Percentiles rank a stretch among this genome's conserved stretches.
These are phyloP conservation scores for Karalla daura DNA, from an alignment of 2,797 vertebrate genomes.

Conservation along the genomic window DNA sequence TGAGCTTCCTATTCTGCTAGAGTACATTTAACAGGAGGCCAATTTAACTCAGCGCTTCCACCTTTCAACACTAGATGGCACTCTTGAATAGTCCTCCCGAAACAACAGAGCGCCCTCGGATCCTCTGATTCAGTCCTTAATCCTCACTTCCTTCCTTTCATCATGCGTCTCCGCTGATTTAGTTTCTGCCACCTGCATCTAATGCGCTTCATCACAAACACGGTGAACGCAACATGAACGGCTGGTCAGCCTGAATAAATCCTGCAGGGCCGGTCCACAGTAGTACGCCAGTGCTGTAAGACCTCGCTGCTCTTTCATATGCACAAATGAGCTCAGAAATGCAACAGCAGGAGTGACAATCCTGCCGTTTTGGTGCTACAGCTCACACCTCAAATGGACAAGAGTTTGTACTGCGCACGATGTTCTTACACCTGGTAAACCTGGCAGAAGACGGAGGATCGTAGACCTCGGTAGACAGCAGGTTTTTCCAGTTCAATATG, in stretches of 20 bases:
- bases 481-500: no score
- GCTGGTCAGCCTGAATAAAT: conserved; percentile 23
- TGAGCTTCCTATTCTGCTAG: conserved; percentile 18
- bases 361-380: no score
- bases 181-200: conserved; percentile 32
- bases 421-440: no score
- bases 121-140: conserved; percentile 15
- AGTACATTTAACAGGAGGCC: conserved; percentile 25
- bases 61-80: conserved; percentile 71
- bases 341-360: not conserved
- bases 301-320: not conserved
- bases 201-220: conserved; percentile 20
- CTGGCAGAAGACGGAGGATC: no score
- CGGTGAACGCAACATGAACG: conserved; percentile 5
- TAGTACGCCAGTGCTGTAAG: not conserved
- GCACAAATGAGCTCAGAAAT: not conserved
- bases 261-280: not conserved
- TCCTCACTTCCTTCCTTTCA: conserved; percentile 12
- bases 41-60: not conserved
- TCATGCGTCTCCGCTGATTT: conserved; percentile 21
- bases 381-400: not conserved
- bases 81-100: conserved; percentile 58
- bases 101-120: not conserved
- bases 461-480: no score
- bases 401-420: no score